phyloP scores from a whole-genome alignment of 2,888 invertebrate genomes.

The Ypsolopha sequella region DNA sequence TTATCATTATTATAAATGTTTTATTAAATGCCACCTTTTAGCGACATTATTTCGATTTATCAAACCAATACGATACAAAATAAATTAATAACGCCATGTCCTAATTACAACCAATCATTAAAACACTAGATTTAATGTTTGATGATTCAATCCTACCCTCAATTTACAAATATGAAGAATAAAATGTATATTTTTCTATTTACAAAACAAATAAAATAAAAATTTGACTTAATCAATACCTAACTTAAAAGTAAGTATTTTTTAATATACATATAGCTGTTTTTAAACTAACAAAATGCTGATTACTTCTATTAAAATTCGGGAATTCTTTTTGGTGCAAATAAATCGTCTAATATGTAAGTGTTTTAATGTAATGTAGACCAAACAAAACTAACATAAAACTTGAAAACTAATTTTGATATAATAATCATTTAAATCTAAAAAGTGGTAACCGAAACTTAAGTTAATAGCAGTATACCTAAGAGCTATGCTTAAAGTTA shows the following conservation, averaged over 20 bases:
- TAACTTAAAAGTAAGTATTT: too few species aligned
- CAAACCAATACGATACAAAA: neutral
- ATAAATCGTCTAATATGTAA: too few species aligned
- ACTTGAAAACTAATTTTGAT: neutral
- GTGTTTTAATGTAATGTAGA: too few species aligned
- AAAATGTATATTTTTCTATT: neutral
- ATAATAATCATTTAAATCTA: neutral
- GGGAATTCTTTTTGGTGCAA: neutral
- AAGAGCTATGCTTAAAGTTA: neutral
- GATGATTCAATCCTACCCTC: too few species aligned
- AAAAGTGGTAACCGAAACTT: constrained; percentile 3
- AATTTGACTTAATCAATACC: neutral
- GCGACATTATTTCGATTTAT: neutral
- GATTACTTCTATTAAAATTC: too few species aligned
- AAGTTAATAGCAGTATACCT: neutral
- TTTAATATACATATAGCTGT: too few species aligned
- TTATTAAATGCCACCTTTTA: too few species aligned
- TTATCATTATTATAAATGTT: neutral
- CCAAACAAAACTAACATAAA: too few species aligned
- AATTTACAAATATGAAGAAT: neutral
- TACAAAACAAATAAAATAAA: neutral
- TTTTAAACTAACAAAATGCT: too few species aligned
- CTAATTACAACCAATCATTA: neutral
- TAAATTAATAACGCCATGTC: neutral
- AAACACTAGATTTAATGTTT: neutral